A percentile compares a stretch with the other conserved stretches of the same genome.
phyloP scores from a whole-genome alignment of 2,888 invertebrate genomes.

The Chrysotoxum bicinctum region DNA sequence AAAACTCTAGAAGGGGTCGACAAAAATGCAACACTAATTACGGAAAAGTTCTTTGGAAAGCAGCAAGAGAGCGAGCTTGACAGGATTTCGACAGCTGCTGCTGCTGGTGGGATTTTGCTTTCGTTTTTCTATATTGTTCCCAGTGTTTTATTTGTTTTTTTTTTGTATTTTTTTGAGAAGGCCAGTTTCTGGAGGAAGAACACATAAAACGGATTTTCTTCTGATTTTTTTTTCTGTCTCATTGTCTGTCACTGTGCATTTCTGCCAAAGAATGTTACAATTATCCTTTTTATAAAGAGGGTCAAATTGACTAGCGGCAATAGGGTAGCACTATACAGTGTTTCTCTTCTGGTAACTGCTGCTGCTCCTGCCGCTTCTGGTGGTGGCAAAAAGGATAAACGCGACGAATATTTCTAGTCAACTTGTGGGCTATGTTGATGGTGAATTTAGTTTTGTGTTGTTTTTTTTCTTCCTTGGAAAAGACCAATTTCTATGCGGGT shows the following conservation, averaged over 20 bases:
- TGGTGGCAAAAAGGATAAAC: conserved; percentile 52
- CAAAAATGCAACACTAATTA: conserved; percentile 68
- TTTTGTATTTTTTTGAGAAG: conserved; percentile 18
- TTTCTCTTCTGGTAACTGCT: conserved; percentile 7
- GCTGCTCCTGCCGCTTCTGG: background rate
- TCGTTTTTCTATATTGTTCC: conserved; percentile 24
- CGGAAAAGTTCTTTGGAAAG: conserved; percentile 63
- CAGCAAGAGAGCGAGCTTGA: conserved; percentile 42
- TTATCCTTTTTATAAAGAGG: conserved; percentile 55
- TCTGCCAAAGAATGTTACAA: conserved; percentile 47
- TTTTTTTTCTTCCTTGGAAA: conserved; percentile 2
- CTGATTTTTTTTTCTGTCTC: conserved; percentile 12
- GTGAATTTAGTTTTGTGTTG: conserved; percentile 33
- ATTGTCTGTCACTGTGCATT: conserved; percentile 39
- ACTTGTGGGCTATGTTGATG: conserved; percentile 42
- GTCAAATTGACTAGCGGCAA: conserved; percentile 59
- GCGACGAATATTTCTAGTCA: conserved; percentile 56
- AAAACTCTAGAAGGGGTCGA: background rate
- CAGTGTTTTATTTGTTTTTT: background rate
- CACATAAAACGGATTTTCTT: conserved; percentile 29
- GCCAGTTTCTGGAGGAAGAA: conserved; percentile 40
- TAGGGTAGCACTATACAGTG: conserved; percentile 11
- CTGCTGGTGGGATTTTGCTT: conserved; percentile 21
- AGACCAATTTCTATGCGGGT: conserved; percentile 38
- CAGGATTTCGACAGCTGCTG: conserved; percentile 65